These are phyloP conservation scores for Toxotes lorentzi DNA, from an alignment of 2,797 vertebrate genomes.

Conservation along the genomic window DNA sequence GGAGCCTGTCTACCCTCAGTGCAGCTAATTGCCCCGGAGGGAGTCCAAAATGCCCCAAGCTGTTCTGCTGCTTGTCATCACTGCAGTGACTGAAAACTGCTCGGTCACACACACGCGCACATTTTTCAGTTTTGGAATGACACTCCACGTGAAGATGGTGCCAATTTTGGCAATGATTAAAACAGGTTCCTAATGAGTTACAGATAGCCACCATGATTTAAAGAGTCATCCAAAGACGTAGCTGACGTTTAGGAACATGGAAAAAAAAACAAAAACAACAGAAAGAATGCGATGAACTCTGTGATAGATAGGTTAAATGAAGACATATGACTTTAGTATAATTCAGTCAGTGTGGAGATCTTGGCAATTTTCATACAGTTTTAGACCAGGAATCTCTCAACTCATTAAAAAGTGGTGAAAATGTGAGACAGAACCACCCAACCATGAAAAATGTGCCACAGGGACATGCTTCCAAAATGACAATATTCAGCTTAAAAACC, in stretches of 20 bases:
- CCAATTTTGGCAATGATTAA: conserved; percentile 17
- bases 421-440: conserved; percentile 61
- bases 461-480: conserved; percentile 48
- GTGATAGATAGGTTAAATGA: conserved; percentile 31
- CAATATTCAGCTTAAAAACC: conserved; percentile 53
- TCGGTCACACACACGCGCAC: background rate
- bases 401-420: conserved; percentile 66
- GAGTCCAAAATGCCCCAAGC: conserved; percentile 37
- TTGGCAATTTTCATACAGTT: conserved; percentile 30
- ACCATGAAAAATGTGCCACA: conserved; percentile 37
- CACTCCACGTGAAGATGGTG: background rate
- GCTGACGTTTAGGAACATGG: background rate
- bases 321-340: conserved; percentile 30
- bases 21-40: conserved; percentile 37
- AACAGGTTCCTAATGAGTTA: conserved; percentile 20
- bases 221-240: background rate
- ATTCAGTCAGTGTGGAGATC: conserved; percentile 41
- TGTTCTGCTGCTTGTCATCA: conserved; percentile 44
- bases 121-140: background rate
- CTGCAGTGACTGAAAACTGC: conserved; percentile 13
- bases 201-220: conserved; percentile 24
- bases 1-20: conserved; percentile 13
- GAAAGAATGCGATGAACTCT: conserved; percentile 11
- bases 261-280: background rate
- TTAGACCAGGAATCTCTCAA: conserved; percentile 47